Percentiles rank a stretch among this genome's conserved stretches.
Conservation (phyloP, 2,113 vertebrate genomes). For the Pangasianodon gigas region DNA sequence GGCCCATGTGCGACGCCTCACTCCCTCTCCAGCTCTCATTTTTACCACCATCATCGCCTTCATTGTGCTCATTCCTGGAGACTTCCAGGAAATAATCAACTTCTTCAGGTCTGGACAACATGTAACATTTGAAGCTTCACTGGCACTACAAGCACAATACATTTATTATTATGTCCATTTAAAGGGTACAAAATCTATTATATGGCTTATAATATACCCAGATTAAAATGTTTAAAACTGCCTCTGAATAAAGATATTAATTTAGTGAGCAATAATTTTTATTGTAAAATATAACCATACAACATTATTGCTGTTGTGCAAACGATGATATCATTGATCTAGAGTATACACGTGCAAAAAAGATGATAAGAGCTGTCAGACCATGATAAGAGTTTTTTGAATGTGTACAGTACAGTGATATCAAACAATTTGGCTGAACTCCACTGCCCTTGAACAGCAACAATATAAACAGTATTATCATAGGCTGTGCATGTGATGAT, state of each 20-base stretch:
- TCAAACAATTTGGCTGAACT: not conserved
- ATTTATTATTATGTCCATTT: not conserved
- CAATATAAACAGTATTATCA: not conserved
- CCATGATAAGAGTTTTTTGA: not conserved
- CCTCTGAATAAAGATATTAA: not conserved
- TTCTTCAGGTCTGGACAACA: conserved; percentile 11
- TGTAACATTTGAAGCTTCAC: not conserved
- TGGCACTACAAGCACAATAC: not conserved
- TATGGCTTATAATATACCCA: not conserved
- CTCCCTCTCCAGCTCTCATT: conserved; percentile 83
- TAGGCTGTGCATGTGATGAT: not conserved
- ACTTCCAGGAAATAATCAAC: conserved; percentile 83
- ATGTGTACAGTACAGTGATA: not conserved
- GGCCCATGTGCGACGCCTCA: conserved; percentile 78
- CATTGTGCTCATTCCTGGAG: conserved; percentile 79
- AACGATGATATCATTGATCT: not conserved
- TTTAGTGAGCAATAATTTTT: not conserved
- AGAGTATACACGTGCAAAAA: not conserved
- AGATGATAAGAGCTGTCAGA: not conserved
- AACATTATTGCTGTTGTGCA: not conserved
- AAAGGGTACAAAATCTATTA: not conserved
- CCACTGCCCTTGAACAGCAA: not conserved
- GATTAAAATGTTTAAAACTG: not conserved
- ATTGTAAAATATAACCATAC: not conserved
- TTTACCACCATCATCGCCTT: conserved; percentile 80